These are phyloP conservation scores for Myocastor coypus DNA, from an alignment of 2,113 vertebrate species.

Conservation along the genomic window DNA sequence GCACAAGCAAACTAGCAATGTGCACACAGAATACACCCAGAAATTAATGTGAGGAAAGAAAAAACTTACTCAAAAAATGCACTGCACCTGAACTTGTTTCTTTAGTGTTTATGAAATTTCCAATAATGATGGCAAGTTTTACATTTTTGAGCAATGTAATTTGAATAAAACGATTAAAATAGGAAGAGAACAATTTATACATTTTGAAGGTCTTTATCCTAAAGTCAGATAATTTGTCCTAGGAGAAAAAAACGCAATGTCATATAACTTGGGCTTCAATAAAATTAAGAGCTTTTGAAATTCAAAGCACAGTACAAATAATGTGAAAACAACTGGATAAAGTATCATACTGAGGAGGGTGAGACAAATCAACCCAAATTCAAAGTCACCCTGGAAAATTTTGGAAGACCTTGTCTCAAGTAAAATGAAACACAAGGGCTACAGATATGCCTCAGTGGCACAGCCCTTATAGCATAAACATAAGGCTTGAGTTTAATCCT, in stretches of 20 bases:
- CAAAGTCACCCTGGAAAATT: neutral
- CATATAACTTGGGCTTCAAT: neutral
- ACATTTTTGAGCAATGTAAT: conserved; percentile 48
- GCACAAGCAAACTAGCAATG: neutral
- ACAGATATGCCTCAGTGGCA: neutral
- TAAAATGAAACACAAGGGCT: neutral
- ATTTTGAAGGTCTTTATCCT: neutral
- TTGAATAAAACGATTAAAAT: conserved; percentile 58
- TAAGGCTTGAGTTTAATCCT: neutral
- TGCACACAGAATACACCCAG: neutral
- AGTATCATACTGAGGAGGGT: neutral
- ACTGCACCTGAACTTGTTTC: neutral
- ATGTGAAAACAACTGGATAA: neutral
- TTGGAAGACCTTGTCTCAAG: neutral
- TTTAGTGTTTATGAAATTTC: conserved; percentile 62
- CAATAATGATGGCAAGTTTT: neutral
- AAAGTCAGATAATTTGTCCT: neutral
- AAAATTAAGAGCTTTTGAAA: conserved; percentile 17
- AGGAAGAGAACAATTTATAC: neutral
- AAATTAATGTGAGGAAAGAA: neutral
- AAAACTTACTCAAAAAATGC: neutral
- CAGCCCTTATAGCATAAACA: neutral
- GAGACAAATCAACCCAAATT: neutral
- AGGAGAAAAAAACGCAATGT: conserved; percentile 40
- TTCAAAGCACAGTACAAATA: neutral